phyloP scores from a whole-genome alignment of 2,113 vertebrate genomes.

The Sturnus vulgaris region DNA sequence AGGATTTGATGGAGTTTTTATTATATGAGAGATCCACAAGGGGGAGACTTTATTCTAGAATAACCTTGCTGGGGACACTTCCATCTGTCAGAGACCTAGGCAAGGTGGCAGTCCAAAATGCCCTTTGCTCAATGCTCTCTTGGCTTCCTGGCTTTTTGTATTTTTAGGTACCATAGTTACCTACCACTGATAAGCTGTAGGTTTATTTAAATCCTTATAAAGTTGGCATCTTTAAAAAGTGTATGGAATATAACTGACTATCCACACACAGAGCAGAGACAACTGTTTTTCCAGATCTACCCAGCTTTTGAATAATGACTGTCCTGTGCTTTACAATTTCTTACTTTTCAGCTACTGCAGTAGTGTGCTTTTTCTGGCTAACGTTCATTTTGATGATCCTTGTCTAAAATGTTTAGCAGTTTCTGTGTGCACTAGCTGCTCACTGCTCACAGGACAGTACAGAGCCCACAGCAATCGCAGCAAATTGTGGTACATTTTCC shows the following conservation, averaged over 20 bases:
- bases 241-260: background rate
- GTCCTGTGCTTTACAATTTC: background rate
- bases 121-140: background rate
- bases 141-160: background rate
- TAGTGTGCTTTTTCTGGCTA: background rate
- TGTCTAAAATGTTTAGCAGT: conserved; percentile 25
- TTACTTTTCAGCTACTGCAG: background rate
- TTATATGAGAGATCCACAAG: conserved; percentile 31
- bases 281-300: background rate
- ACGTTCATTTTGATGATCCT: conserved; percentile 18
- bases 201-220: background rate
- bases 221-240: background rate
- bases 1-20: conserved; percentile 8
- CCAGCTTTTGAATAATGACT: background rate
- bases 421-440: background rate
- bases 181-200: background rate
- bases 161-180: background rate
- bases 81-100: background rate
- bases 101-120: background rate
- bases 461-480: background rate
- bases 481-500: background rate
- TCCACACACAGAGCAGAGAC: background rate
- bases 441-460: background rate
- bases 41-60: conserved; percentile 48
- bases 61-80: conserved; percentile 31